Base-by-base conservation (phyloP, 2,113 vertebrate genomes). In the Myrmecobius fasciatus region DNA sequence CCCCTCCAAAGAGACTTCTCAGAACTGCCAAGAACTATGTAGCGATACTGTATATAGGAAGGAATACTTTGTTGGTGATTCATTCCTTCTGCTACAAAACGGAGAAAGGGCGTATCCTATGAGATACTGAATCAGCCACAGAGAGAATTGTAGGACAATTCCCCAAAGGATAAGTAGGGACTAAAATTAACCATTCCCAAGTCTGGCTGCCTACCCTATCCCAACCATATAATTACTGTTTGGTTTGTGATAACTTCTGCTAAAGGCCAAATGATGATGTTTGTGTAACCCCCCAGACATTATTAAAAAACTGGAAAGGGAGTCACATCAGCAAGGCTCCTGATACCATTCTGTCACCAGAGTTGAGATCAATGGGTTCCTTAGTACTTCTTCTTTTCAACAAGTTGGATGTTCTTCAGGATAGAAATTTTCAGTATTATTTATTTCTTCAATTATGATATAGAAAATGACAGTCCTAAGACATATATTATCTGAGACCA, bases 11-110 rank as follows among this genome's bases (percentile, higher is more conserved):
- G 92, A 90, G 28, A 46, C 46, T 89, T 90, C 92, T 97, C 60
- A 91, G 51, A 43, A 31, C 49, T 92, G 52, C 97, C 94, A 96
- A 93, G 95, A 97, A 93, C 89, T 89, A 53, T 26, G 8, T 53
- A 52, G 48, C 88, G 91, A 93, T 54, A 43, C 67, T 46, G 48
- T 92, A 4, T 47, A 9, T 90, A 3, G n/a, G n/a, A 93, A 3
- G n/a, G n/a, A 93, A 89, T 91, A 46, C 12, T 28, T 94, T 51
- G 88, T 52, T 5, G 90, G 36, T 53, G 94, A 91, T 46, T 51
- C 46, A 3, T 92, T n/a, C 46, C 22, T 25, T 60, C 60, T 47
- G 91, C 91, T 83, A 26, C 56, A 46, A 93, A 51, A 89, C 36
- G 26, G 49, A 20, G 46, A 60, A 1, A 11, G 90, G 67, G 22